A percentile compares a stretch with the other conserved stretches of the same genome.
These are phyloP conservation scores for Mechanitis messenoides DNA, from an alignment of 2,888 invertebrate species.

Conservation along the genomic window DNA sequence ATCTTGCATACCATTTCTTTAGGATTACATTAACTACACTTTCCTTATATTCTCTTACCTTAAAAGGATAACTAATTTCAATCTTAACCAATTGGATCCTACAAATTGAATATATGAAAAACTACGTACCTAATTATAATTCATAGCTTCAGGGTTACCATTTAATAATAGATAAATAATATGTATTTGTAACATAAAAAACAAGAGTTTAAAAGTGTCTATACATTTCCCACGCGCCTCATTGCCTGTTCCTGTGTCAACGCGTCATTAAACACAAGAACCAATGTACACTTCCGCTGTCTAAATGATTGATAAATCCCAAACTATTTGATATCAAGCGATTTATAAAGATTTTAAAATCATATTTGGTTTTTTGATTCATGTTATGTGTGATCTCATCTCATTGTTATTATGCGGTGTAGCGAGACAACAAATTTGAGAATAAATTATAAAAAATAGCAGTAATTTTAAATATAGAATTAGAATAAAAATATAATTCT, in stretches of 20 bases:
- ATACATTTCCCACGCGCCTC: constrained; percentile 55
- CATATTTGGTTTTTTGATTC: background rate
- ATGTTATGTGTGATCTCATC: constrained; percentile 18
- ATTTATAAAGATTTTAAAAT: background rate
- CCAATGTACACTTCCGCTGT: constrained; percentile 63
- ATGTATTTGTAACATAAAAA: background rate
- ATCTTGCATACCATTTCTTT: constrained; percentile 21
- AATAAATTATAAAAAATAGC: no score
- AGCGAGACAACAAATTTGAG: background rate
- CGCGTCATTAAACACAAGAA: constrained; percentile 54
- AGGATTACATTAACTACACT: constrained; percentile 14
- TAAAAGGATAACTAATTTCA: constrained; percentile 3
- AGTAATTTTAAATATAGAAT: background rate
- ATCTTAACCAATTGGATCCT: background rate
- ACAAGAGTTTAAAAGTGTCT: background rate
- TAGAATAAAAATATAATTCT: background rate
- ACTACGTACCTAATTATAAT: no score
- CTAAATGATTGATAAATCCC: constrained; percentile 31
- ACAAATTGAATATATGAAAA: no score
- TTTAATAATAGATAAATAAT: background rate
- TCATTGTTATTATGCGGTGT: constrained; percentile 3
- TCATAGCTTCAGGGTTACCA: no score
- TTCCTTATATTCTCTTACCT: constrained; percentile 15
- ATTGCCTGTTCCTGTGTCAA: constrained; percentile 47
- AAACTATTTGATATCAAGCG: background rate